Base-by-base conservation (phyloP, 2,113 vertebrate genomes). In the Corythornis madagascariensis region DNA sequence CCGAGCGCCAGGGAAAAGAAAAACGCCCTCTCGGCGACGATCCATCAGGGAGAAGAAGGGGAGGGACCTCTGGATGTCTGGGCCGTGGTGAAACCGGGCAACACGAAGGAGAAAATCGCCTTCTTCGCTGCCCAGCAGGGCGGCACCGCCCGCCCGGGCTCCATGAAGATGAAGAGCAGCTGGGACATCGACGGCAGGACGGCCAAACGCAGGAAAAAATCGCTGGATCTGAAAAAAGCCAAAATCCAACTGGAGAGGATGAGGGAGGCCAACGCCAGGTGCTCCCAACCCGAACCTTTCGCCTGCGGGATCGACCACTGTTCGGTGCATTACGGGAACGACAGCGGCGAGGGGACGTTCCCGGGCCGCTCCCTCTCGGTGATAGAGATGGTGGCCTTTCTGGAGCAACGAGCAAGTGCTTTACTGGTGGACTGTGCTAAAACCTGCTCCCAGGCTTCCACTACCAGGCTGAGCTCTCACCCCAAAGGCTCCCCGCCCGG, bases 41-140 rank as follows among this genome's bases (percentile, higher is more conserved):
- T 98, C 65, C 97, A 98, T 75, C 98, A 98, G 92, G 98, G 92
- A 13, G 94, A 98, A 20, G 98, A 98, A 33, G 96, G 86, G 6
- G 98, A 98, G 16, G 95, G 97, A 4, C 97, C 97, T 0, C 95
- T 98, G 89, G 99, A 99, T 78, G 97, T 99, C 61, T 99, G 98
- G 98, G 97, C 98, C 1, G 98, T 99, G 29, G 99, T 99, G 96
- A 99, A 98, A 88, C 99, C 99, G 0, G 99, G 99, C 60, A 99
- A 99, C 33, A 99, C 99, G 2, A 98, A 98, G 76, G 99, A 99
- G 96, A 99, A 99, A 94, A 99, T 99, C 6, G 99, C 99, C 4
- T 98, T 99, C 96, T 99, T 99, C 13, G 98, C 98, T 2, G 97
- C 98, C 59, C 98, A 98, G 94, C 98, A 98, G 56, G 98, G 96